Percentiles rank a stretch among this genome's conserved stretches.
Evolutionary conservation across 2,888 invertebrate genomes (phyloP).

Genomic region (Oxytorus armatus): DNA sequence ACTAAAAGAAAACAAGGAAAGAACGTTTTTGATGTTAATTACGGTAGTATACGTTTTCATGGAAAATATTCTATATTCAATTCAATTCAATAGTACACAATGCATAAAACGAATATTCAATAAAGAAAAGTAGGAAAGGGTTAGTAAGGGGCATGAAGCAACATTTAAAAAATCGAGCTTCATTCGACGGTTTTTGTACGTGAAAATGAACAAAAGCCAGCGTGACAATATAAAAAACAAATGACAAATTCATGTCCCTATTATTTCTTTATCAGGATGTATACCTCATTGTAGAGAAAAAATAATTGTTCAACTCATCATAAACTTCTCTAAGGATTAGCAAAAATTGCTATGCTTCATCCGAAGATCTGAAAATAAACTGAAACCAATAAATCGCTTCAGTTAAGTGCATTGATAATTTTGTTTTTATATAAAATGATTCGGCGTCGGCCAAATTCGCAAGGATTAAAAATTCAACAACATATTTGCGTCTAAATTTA

Average conservation of each 20-base stretch:
- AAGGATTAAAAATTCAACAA: slow-evolving; percentile 6
- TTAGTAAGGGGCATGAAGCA: slow-evolving; percentile 40
- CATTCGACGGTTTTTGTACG: slow-evolving; percentile 66
- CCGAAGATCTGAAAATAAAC: slow-evolving; percentile 67
- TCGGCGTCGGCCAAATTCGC: slow-evolving; percentile 41
- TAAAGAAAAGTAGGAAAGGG: not conserved
- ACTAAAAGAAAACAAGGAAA: slow-evolving; percentile 66
- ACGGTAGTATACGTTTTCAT: slow-evolving; percentile 78
- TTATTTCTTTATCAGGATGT: slow-evolving; percentile 64
- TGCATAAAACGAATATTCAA: slow-evolving; percentile 42
- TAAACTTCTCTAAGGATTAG: slow-evolving; percentile 64
- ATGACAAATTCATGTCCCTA: slow-evolving; percentile 62
- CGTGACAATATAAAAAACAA: slow-evolving; percentile 55
- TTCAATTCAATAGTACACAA: slow-evolving; percentile 67
- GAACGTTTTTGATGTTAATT: slow-evolving; percentile 76
- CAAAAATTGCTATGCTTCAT: slow-evolving; percentile 64
- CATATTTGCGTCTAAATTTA: not conserved
- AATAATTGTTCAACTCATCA: slow-evolving; percentile 49
- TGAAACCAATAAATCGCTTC: slow-evolving; percentile 69
- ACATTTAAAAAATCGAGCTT: slow-evolving; percentile 50
- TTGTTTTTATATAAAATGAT: slow-evolving; percentile 35
- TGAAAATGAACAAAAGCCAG: slow-evolving; percentile 42
- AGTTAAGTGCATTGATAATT: slow-evolving; percentile 50
- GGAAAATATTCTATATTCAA: slow-evolving; percentile 77
- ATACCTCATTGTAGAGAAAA: slow-evolving; percentile 54